Percentiles rank a stretch among this genome's conserved stretches.
Evolutionary conservation across 2,113 vertebrate species (phyloP).

Genomic region (Rutilus rutilus): DNA sequence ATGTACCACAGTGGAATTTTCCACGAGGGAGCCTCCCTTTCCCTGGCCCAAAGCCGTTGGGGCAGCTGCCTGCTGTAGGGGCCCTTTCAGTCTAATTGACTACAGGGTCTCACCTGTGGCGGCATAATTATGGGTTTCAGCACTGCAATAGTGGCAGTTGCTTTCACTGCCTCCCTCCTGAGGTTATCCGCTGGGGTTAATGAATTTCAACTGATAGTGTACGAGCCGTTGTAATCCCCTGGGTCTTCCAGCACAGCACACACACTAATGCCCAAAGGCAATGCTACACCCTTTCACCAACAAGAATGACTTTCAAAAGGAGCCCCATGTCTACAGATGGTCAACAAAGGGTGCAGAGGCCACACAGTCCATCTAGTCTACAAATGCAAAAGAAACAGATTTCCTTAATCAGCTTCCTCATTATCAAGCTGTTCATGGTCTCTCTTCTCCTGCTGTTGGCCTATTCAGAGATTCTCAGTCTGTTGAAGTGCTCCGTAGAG

Average conservation of each 20-base stretch:
- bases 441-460: slow-evolving; percentile 67
- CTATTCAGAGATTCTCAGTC: slow-evolving; percentile 59
- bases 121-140: slow-evolving; percentile 79
- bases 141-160: slow-evolving; percentile 75
- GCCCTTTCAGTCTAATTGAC: slow-evolving; percentile 36
- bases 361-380: slow-evolving; percentile 69
- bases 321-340: slow-evolving; percentile 84
- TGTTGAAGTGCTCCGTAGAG: slow-evolving; percentile 16
- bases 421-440: slow-evolving; percentile 71
- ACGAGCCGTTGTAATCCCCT: slow-evolving; percentile 69
- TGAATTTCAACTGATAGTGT: slow-evolving; percentile 85
- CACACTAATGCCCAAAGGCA: slow-evolving; percentile 38
- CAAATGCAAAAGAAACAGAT: slow-evolving; percentile 74
- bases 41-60: not conserved
- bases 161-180: slow-evolving; percentile 78
- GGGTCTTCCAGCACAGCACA: slow-evolving; percentile 26
- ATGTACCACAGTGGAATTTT: not conserved
- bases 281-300: slow-evolving; percentile 75
- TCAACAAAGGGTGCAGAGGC: slow-evolving; percentile 83
- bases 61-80: slow-evolving; percentile 4
- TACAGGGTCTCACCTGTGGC: slow-evolving; percentile 39
- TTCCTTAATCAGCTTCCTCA: slow-evolving; percentile 82
- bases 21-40: slow-evolving; percentile 35
- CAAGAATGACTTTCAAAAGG: slow-evolving; percentile 65
- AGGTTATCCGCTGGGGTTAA: slow-evolving; percentile 82